phyloP scores from a whole-genome alignment of 2,797 vertebrate genomes.

The Chelon labrosus region DNA sequence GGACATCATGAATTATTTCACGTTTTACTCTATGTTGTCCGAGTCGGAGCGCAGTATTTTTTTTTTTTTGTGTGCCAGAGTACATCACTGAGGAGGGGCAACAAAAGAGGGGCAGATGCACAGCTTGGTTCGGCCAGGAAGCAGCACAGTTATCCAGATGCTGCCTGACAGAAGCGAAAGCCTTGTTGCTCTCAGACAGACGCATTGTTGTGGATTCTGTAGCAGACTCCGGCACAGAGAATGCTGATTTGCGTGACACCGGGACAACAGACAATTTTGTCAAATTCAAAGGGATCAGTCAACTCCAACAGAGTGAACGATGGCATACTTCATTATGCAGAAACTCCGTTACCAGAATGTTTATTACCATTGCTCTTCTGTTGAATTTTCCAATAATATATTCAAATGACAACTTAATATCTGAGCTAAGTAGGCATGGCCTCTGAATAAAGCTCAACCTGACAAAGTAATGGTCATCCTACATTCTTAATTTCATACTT shows the following conservation, averaged over 20 bases:
- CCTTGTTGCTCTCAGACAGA: background rate
- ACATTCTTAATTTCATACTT: background rate
- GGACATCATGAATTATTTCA: slow-evolving; percentile 49
- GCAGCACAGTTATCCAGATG: slow-evolving; percentile 34
- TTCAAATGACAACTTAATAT: background rate
- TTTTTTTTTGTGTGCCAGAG: slow-evolving; percentile 25
- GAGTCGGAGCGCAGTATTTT: slow-evolving; percentile 18
- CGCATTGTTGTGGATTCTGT: slow-evolving; percentile 7
- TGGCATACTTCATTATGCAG: slow-evolving; percentile 3
- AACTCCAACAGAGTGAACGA: background rate
- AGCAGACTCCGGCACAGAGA: slow-evolving; percentile 1
- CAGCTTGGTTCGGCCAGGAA: slow-evolving; percentile 19
- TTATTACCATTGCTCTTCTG: background rate
- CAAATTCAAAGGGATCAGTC: background rate
- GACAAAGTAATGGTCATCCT: background rate
- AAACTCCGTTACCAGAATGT: background rate
- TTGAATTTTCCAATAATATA: background rate
- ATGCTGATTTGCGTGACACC: slow-evolving; percentile 3
- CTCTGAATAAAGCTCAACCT: background rate
- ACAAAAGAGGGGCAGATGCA: slow-evolving; percentile 35
- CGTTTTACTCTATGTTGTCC: slow-evolving; percentile 42
- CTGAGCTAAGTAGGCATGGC: background rate
- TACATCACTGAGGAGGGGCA: slow-evolving; percentile 15
- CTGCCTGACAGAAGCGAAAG: slow-evolving; percentile 31
- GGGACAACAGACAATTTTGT: background rate